Conservation (phyloP, 2,113 vertebrate genomes). For the Lycaon pictus region DNA sequence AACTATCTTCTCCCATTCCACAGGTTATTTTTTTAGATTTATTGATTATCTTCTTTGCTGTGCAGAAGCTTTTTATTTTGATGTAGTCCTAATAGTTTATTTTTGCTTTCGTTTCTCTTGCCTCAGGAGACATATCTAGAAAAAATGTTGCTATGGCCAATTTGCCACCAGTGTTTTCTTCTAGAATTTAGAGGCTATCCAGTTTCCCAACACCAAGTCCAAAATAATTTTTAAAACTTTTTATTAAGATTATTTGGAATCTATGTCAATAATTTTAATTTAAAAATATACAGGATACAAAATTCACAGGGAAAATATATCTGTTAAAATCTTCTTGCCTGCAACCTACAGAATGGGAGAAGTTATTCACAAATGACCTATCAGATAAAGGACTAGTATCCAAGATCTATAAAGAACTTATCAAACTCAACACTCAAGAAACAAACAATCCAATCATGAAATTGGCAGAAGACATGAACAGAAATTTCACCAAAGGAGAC, state of each 20-base stretch:
- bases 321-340: neutral
- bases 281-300: neutral
- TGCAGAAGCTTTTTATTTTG: neutral
- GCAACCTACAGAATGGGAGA: no score
- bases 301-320: neutral
- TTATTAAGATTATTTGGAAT: conserved; percentile 26
- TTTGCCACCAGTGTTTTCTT: neutral
- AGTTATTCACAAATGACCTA: no score
- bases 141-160: neutral
- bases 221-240: neutral
- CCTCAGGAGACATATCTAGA: neutral
- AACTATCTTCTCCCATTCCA: neutral
- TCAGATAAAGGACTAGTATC: no score
- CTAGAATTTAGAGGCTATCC: neutral
- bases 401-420: no score
- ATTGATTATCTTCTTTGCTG: neutral
- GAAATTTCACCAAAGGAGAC: no score
- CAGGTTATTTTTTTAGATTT: neutral
- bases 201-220: neutral
- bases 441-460: no score
- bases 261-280: neutral
- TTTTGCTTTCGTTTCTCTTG: neutral
- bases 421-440: no score
- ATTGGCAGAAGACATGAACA: no score
- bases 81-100: neutral